A percentile compares a stretch with the other conserved stretches of the same genome.
Conservation (phyloP, 2,113 vertebrate species). For the Trematocara marginatum region DNA sequence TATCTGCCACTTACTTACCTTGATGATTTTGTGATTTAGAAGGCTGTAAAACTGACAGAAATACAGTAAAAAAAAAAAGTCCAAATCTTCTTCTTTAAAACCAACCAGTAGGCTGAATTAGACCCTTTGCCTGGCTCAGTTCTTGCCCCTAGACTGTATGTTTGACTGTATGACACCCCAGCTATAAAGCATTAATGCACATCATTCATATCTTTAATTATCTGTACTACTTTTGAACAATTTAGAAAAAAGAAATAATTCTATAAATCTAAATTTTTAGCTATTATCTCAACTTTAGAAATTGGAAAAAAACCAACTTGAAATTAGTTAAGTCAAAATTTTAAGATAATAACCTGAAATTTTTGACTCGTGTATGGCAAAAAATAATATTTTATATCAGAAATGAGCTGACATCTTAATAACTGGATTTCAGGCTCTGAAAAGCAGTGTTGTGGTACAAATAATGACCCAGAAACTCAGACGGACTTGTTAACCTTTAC, state of each 20-base stretch:
- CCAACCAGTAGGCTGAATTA: not conserved
- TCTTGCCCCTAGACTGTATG: not conserved
- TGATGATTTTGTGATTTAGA: not conserved
- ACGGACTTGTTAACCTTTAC: conserved; percentile 3
- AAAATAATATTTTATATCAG: not conserved
- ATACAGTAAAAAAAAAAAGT: not conserved
- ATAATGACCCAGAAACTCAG: not conserved
- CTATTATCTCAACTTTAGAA: not conserved
- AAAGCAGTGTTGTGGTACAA: not conserved
- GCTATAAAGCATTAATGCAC: no score
- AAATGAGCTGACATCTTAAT: not conserved
- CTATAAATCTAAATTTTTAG: not conserved
- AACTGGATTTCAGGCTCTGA: not conserved
- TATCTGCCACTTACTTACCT: not conserved
- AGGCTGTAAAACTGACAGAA: not conserved
- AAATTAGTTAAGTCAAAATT: not conserved
- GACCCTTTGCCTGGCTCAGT: not conserved
- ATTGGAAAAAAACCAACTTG: not conserved
- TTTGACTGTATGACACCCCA: not conserved
- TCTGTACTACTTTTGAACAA: not conserved
- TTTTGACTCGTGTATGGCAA: not conserved
- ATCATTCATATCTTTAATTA: not conserved
- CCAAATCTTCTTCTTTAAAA: not conserved
- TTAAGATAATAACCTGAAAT: not conserved
- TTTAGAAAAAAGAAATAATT: not conserved